Evolutionary conservation across 2,888 invertebrate genomes (phyloP), one percentile per base, ranked within the genome.

Genomic region (Chalcosyrphus nemorum): DNA sequence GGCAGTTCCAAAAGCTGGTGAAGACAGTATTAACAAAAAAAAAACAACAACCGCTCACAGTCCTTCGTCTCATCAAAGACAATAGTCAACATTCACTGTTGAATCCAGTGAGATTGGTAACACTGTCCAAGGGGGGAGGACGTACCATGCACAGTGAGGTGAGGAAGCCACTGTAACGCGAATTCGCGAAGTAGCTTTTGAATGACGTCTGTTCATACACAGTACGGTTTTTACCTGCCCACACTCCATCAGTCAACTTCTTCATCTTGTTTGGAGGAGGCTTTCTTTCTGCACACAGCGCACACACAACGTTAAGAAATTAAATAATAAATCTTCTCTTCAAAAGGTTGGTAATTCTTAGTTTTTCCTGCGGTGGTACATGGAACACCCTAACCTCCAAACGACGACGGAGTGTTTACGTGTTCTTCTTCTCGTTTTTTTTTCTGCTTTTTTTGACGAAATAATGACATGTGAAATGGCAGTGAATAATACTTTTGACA

Each of bases 401-500:
- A n/a, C n/a, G n/a, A n/a, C n/a, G n/a, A n/a, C 4, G 15, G 38
- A 45, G 57, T 76, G 66, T 59, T 75, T 65, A 76, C 66, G 66
- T 75, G 66, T 57, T 75, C 27, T 29, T 54, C 38, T 54, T 2
- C 17, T 4, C 13, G 15, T 75, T 19, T 47, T 54, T 57, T 75
- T 19, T 29, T 54, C 38, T 54, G 2, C 27, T 41, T 29, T 71
- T 72, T 57, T 72, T 75, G 75, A 59, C 50, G 54, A 76, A 68
- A 68, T 76, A 76, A 76, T 76, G 66, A 66, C 76, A 76, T 76
- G 76, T 68, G 66, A 76, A 76, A 76, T 76, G 66, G 66, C 66
- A 76, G 76, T 76, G 76, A 68, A 76, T 76, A 76, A 76, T 76
- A 76, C 76, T 76, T 76, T 76, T 76, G 76, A 76, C 76, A 76